Base-by-base conservation (phyloP, 2,113 vertebrate genomes). In the Glaucomys volans region DNA sequence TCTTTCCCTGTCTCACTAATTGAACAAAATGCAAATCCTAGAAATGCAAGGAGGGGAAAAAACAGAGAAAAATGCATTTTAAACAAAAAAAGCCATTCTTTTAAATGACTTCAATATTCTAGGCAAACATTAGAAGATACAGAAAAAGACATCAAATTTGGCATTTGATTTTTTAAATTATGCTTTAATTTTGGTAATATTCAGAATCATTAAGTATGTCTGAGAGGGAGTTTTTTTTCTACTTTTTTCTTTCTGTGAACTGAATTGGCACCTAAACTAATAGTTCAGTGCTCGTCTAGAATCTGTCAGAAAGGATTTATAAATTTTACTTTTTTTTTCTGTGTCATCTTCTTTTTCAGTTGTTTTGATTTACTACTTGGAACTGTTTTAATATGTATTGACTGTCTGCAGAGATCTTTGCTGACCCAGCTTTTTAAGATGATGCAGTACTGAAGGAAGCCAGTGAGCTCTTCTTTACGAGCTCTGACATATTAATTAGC, bases 401-500 rank as follows among this genome's bases (percentile, higher is more conserved):
- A 99, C 99, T 98, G 98, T 98, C 98, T 98, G 96, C 98, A 93
- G 97, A 98, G 96, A 97, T 97, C 98, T 98, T 97, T 99, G 99
- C 99, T 99, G 99, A 99, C 98, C 98, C 97, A 98, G 98, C 98
- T 98, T 95, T 98, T 99, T 98, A 97, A 94, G 97, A 98, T 98
- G 98, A 99, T 98, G 98, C 98, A 98, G 97, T 98, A 97, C 98
- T 98, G 89, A 97, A 98, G 98, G 98, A 99, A 99, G 98, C 98
- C 98, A 98, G 98, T 98, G 98, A 98, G 98, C 98, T 98, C 99
- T 99, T 99, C 99, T 99, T 99, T 99, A 99, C 99, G 98, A 98
- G 99, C 99, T 99, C 98, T 99, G 99, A 99, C 99, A 99, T 99
- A 99, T 99, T 99, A 99, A 99, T 99, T 99, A 99, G 98, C 97